These are phyloP conservation scores for Cosmia trapezina DNA, from an alignment of 2,888 invertebrate genomes.

Conservation along the genomic window DNA sequence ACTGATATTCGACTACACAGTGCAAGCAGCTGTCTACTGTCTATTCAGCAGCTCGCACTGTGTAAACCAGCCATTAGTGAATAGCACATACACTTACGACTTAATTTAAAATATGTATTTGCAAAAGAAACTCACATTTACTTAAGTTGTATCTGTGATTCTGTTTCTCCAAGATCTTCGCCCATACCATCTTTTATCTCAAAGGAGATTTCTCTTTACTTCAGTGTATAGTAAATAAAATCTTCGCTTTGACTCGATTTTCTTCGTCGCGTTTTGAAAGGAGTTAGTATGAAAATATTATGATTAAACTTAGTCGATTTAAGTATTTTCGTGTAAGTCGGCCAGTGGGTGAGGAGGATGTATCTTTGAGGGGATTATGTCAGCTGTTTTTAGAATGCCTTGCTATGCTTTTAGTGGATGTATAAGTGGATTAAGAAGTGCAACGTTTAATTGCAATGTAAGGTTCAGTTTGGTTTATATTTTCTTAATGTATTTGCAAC, in stretches of 20 bases:
- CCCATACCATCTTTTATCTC: slow-evolving; percentile 43
- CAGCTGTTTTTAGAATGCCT: slow-evolving; percentile 23
- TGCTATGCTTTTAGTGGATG: slow-evolving; percentile 8
- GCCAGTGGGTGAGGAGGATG: slow-evolving; percentile 23
- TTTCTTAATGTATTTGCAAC: neutral
- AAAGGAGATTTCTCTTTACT: slow-evolving; percentile 67
- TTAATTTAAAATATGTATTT: slow-evolving; percentile 68
- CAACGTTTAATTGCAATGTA: slow-evolving; percentile 21
- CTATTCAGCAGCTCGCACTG: too few species aligned
- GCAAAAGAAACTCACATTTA: slow-evolving; percentile 50
- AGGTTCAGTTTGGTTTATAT: slow-evolving; percentile 8
- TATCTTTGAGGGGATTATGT: slow-evolving; percentile 26
- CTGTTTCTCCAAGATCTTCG: slow-evolving; percentile 19
- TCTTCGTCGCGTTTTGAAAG: slow-evolving; percentile 45
- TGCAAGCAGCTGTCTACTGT: too few species aligned
- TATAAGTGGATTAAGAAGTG: slow-evolving; percentile 10
- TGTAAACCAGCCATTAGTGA: too few species aligned
- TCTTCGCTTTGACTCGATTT: slow-evolving; percentile 69
- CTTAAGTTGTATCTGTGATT: slow-evolving; percentile 23
- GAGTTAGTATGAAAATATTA: slow-evolving; percentile 54
- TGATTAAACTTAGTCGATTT: slow-evolving; percentile 52
- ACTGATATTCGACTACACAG: too few species aligned
- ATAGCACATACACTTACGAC: slow-evolving; percentile 31
- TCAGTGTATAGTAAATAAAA: slow-evolving; percentile 68
- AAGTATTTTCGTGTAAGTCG: slow-evolving; percentile 27